Percentiles rank a stretch among this genome's conserved stretches.
Evolutionary conservation across 2,888 invertebrate genomes (phyloP).

Genomic region (Drosophila mettleri): DNA sequence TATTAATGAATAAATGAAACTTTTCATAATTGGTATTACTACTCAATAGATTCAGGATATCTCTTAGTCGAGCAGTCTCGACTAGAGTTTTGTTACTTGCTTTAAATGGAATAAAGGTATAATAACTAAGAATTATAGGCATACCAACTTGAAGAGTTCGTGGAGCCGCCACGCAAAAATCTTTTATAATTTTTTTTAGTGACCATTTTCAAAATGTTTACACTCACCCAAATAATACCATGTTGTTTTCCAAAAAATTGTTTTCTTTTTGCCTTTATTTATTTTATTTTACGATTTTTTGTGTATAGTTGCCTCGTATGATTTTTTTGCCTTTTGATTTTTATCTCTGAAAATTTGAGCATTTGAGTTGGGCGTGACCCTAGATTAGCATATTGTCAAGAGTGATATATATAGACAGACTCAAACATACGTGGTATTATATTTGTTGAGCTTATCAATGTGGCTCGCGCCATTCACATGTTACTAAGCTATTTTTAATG

Average conservation of each 20-base stretch:
- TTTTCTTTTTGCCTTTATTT: conserved; percentile 9
- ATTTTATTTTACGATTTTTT: conserved; percentile 46
- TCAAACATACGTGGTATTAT: conserved; percentile 1
- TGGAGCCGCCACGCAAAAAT: too few relatives aligned
- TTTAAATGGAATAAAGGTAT: too few relatives aligned
- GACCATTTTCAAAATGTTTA: conserved; percentile 53
- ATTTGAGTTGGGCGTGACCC: conserved; percentile 47
- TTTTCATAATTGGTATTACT: too few relatives aligned
- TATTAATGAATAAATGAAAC: too few relatives aligned
- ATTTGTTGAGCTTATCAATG: conserved; percentile 51
- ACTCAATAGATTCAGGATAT: too few relatives aligned
- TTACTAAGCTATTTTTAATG: conserved; percentile 59
- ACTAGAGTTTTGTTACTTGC: too few relatives aligned
- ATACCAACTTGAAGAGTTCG: too few relatives aligned
- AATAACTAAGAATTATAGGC: too few relatives aligned
- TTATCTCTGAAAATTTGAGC: conserved; percentile 28
- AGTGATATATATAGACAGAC: neutral
- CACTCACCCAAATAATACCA: conserved; percentile 51
- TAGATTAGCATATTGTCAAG: conserved; percentile 45
- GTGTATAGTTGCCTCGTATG: conserved; percentile 26
- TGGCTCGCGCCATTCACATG: conserved; percentile 73
- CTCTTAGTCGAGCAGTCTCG: too few relatives aligned
- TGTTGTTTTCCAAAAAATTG: conserved; percentile 40
- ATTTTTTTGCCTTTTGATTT: conserved; percentile 21
- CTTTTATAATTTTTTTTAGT: conserved; percentile 5